Base-by-base conservation (phyloP, 2,797 vertebrate genomes). In the Chaetodon trifasciatus region DNA sequence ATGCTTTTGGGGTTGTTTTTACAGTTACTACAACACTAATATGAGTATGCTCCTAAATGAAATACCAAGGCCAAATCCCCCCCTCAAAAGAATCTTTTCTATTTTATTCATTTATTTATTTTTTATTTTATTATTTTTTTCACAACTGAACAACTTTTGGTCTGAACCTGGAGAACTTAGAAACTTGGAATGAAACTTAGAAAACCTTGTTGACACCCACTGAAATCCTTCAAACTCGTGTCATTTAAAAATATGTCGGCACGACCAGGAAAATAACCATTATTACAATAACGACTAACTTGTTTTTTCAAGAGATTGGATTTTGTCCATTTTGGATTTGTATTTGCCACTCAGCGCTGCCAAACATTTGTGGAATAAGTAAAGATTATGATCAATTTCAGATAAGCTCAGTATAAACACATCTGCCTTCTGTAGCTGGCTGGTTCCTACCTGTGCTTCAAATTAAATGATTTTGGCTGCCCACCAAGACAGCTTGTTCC, bases 391-490 rank as follows among this genome's bases (percentile, higher is more conserved):
- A 80, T 82, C 55, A 28, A 60, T 82, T 72, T 79, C 52, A 82
- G 71, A 86, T 82, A 77, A 79, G 63, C 70, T 74, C 46, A 24
- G 32, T 53, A 53, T 40, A 39, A 74, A 82, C 44, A 63, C 1
- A 0, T 67, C 64, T 81, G 19, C 23, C 52, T 66, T 71, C 35
- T 80, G 50, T 42, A 49, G 61, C 57, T 62, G 47, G 56, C 5
- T 35, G n/a, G 64, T 49, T 72, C 70, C 47, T 69, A 70, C 72
- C 68, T 86, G 67, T 21, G 50, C 58, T 79, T 74, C 61, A 84
- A 52, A 85, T 81, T 44, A 81, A 77, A 81, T 67, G 53, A 67
- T 83, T 78, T 40, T 83, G 85, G 78, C 72, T 65, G 64, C 74
- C 58, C 50, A 72, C 79, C 74, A 83, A 76, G 60, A 85, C 44